Conservation (phyloP, 1,140 invertebrate species). For the Danaus plexippus region DNA sequence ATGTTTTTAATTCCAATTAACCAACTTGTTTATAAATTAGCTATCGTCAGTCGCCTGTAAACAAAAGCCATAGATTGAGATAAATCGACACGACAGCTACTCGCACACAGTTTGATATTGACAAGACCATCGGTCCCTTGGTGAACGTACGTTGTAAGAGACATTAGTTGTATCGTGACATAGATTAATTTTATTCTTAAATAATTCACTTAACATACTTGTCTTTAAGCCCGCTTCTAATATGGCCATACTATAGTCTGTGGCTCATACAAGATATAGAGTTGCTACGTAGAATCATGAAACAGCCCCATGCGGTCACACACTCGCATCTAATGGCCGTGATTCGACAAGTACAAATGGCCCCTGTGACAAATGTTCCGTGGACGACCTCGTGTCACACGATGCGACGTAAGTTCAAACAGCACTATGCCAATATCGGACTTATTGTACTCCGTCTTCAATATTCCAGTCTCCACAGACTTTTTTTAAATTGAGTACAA, state of each 20-base stretch:
- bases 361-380: constrained; percentile 63
- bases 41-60: constrained; percentile 43
- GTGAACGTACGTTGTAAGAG: constrained; percentile 31
- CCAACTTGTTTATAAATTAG: constrained; percentile 60
- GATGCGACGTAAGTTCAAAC: constrained; percentile 51
- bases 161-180: constrained; percentile 18
- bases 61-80: constrained; percentile 65
- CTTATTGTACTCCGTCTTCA: constrained; percentile 44
- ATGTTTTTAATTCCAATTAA: constrained; percentile 53
- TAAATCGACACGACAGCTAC: constrained; percentile 58
- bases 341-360: constrained; percentile 72
- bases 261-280: constrained; percentile 25
- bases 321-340: constrained; percentile 67
- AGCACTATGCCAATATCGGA: constrained; percentile 47
- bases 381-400: constrained; percentile 55
- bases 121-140: constrained; percentile 49
- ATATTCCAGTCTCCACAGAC: constrained; percentile 34
- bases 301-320: constrained; percentile 61
- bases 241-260: constrained; percentile 29
- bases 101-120: constrained; percentile 56
- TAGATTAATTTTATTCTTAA: constrained; percentile 15
- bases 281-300: constrained; percentile 37
- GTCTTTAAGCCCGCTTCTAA: too few relatives aligned
- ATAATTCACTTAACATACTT: too few relatives aligned
- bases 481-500: constrained; percentile 28